Evolutionary conservation across 1,140 invertebrate species (phyloP).

Genomic region (Drosophila setifemur): DNA sequence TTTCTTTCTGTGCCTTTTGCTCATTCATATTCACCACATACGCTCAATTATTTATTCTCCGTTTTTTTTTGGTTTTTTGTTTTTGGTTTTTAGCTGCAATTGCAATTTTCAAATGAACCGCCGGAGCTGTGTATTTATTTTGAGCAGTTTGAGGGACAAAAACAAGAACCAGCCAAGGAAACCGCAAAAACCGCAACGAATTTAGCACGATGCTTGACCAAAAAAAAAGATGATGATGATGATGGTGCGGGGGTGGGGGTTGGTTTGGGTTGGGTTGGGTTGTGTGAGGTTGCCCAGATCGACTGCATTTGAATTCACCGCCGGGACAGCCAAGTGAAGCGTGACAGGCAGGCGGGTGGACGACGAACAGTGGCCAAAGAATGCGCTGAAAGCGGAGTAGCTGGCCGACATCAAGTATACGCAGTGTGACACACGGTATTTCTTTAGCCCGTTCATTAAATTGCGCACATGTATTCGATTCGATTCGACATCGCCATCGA

Average conservation of each 20-base stretch:
- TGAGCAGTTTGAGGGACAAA: constrained; percentile 33
- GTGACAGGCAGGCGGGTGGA: constrained; percentile 38
- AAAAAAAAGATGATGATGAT: constrained; percentile 20
- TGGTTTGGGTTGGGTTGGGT: too few species aligned
- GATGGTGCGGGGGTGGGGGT: background rate
- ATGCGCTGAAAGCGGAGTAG: constrained; percentile 34
- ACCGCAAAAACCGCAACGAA: constrained; percentile 70
- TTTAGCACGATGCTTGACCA: constrained; percentile 74
- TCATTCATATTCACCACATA: constrained; percentile 55
- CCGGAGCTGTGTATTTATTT: constrained; percentile 57
- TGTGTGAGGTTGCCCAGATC: constrained; percentile 3
- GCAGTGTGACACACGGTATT: constrained; percentile 8
- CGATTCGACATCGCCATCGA: constrained; percentile 16
- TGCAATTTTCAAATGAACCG: constrained; percentile 60
- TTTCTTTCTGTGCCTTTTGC: constrained; percentile 10
- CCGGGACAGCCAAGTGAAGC: constrained; percentile 48
- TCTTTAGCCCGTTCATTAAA: constrained; percentile 17
- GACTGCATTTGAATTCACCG: constrained; percentile 60
- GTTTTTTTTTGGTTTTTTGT: constrained; percentile 13
- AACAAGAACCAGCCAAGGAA: constrained; percentile 60
- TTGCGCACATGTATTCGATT: background rate
- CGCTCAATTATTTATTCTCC: constrained; percentile 61
- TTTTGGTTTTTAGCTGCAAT: background rate
- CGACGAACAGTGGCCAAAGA: constrained; percentile 30
- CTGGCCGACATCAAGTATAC: constrained; percentile 30